Evolutionary conservation across 2,888 invertebrate genomes (phyloP).

Genomic region (Keiferia lycopersicella): DNA sequence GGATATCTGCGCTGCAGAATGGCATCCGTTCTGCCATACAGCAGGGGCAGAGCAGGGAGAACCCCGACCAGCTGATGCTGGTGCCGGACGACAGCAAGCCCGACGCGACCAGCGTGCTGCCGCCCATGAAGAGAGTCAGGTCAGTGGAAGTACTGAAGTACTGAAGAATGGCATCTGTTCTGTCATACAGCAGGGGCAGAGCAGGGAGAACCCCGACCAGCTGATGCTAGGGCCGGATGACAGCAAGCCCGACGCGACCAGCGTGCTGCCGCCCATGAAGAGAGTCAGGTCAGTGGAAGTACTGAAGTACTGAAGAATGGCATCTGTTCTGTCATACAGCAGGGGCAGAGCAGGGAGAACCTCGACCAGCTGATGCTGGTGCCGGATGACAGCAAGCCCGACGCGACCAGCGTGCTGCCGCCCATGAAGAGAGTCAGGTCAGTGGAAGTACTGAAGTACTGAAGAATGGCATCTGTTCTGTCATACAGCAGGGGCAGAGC

Average conservation of each 20-base stretch:
- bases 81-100: conserved; percentile 59
- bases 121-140: conserved; percentile 67
- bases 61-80: conserved; percentile 64
- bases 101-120: conserved; percentile 37
- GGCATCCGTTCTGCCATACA: conserved; percentile 93
- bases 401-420: conserved; percentile 39
- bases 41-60: conserved; percentile 78
- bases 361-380: conserved; percentile 66
- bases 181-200: conserved; percentile 86
- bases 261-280: conserved; percentile 52
- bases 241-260: conserved; percentile 39
- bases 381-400: conserved; percentile 53
- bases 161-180: conserved; percentile 93
- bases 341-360: conserved; percentile 77
- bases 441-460: no score
- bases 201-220: conserved; percentile 69
- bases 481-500: conserved; percentile 85
- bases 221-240: conserved; percentile 64
- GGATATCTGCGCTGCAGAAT: conserved; percentile 94
- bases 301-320: conserved; percentile 95
- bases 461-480: conserved; percentile 93
- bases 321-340: conserved; percentile 91
- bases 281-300: conserved; percentile 68
- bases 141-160: no score
- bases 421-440: conserved; percentile 69